Evolutionary conservation across 2,888 invertebrate species (phyloP).

Genomic region (Noctua comes): DNA sequence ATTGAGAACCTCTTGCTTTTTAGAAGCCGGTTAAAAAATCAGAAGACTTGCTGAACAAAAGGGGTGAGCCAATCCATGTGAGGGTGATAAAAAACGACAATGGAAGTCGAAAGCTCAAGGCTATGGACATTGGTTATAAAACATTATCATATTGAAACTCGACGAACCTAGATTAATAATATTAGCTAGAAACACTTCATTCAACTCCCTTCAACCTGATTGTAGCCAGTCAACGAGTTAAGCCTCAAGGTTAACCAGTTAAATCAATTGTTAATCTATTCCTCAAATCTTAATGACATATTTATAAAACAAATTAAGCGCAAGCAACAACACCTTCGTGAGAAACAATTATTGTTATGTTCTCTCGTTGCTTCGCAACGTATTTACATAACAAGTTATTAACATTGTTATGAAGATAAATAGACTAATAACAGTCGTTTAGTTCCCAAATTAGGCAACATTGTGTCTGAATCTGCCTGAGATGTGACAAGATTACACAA

Average conservation of each 20-base stretch:
- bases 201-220: slow-evolving; percentile 27
- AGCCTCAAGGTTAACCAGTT: slow-evolving; percentile 61
- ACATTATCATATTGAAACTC: neutral
- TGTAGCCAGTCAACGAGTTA: slow-evolving; percentile 40
- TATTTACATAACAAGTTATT: slow-evolving; percentile 62
- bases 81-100: neutral
- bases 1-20: no score
- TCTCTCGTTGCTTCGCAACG: slow-evolving; percentile 49
- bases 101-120: neutral
- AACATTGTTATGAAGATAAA: slow-evolving; percentile 52
- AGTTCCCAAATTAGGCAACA: slow-evolving; percentile 55
- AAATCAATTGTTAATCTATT: slow-evolving; percentile 55
- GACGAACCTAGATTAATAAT: neutral
- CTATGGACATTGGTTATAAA: neutral
- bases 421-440: slow-evolving; percentile 42
- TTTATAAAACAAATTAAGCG: slow-evolving; percentile 55
- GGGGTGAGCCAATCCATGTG: neutral
- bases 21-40: no score
- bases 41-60: neutral
- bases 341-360: slow-evolving; percentile 61
- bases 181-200: slow-evolving; percentile 21
- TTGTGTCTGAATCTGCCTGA: slow-evolving; percentile 18
- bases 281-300: slow-evolving; percentile 64
- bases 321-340: slow-evolving; percentile 56
- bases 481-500: slow-evolving; percentile 27